Evolutionary conservation across 2,797 vertebrate species (phyloP).

Genomic region (Phrynocephalus guinanensis): DNA sequence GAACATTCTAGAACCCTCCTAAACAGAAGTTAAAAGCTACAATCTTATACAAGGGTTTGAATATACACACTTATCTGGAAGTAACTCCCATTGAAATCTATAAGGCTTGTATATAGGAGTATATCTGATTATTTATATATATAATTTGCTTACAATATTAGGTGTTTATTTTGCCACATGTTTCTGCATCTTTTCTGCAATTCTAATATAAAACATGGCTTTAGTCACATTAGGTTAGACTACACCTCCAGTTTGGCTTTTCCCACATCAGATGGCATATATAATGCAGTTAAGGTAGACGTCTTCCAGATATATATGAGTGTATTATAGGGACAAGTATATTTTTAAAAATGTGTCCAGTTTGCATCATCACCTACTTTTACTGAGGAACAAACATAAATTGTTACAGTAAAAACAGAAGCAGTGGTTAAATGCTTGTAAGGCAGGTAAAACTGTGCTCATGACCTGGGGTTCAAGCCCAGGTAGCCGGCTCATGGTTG

Average conservation of each 20-base stretch:
- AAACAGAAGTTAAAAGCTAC: not conserved
- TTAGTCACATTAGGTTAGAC: not conserved
- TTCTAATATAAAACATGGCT: not conserved
- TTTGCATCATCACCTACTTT: not conserved
- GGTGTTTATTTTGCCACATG: not conserved
- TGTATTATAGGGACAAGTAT: not conserved
- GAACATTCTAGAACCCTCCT: not conserved
- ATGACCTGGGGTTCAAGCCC: no score
- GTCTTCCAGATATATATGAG: not conserved
- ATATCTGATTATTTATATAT: no score
- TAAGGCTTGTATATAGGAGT: no score
- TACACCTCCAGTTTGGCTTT: not conserved
- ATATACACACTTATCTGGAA: not conserved
- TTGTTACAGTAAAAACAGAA: not conserved
- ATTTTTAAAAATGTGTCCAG: not conserved
- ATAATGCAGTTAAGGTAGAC: not conserved
- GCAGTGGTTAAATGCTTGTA: no score
- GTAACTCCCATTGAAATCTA: not conserved
- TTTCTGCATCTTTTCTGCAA: not conserved
- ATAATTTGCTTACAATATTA: not conserved
- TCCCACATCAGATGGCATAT: not conserved
- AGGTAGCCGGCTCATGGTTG: no score
- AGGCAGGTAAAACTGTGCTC: no score
- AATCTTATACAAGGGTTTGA: not conserved
- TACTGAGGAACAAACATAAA: not conserved